Conservation (phyloP, 2,888 invertebrate genomes). For the Pinctada fucata region DNA sequence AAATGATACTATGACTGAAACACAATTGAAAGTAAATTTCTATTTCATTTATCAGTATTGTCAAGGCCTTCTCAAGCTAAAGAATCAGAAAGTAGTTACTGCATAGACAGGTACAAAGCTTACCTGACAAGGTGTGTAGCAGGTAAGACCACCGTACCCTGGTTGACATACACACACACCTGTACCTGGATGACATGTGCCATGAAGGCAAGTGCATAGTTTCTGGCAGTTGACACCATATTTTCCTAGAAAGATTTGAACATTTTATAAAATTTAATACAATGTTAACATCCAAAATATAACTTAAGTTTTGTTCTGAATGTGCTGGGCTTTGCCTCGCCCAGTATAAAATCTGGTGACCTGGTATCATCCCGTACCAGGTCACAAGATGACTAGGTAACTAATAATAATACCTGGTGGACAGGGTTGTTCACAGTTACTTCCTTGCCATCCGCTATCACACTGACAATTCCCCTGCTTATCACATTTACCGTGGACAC, state of each 20-base stretch:
- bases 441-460: constrained; percentile 57
- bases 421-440: constrained; percentile 64
- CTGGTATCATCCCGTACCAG: too few relatives aligned
- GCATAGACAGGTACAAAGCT: neutral
- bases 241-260: constrained; percentile 20
- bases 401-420: constrained; percentile 37
- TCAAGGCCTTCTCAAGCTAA: too few relatives aligned
- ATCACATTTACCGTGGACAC: constrained; percentile 86
- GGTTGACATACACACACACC: constrained; percentile 64
- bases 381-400: too few relatives aligned
- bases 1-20: too few relatives aligned
- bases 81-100: neutral
- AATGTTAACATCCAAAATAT: too few relatives aligned
- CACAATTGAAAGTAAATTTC: too few relatives aligned
- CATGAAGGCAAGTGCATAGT: constrained; percentile 49
- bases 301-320: constrained; percentile 39
- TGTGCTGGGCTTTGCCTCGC: constrained; percentile 28
- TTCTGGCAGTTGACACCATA: constrained; percentile 54
- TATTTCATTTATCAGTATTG: too few relatives aligned
- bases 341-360: too few relatives aligned
- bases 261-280: too few relatives aligned
- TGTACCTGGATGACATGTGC: constrained; percentile 59
- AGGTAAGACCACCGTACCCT: constrained; percentile 60
- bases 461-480: constrained; percentile 72
- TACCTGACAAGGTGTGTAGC: constrained; percentile 48